phyloP scores from a whole-genome alignment of 2,113 vertebrate species.

The Saguinus imperator region DNA sequence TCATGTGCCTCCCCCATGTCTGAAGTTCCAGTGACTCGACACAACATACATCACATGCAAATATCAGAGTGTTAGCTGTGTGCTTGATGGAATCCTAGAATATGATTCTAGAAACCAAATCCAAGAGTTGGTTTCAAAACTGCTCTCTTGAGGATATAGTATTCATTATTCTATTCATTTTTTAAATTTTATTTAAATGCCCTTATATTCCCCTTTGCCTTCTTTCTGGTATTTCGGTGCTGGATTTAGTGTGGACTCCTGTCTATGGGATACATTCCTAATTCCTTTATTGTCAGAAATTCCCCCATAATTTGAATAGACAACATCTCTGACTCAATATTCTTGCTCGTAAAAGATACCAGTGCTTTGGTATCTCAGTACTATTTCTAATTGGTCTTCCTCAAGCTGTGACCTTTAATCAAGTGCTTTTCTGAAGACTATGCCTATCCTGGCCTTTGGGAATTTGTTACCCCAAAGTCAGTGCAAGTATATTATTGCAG shows the following conservation, averaged over 20 bases:
- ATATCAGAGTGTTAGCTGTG: neutral
- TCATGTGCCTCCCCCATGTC: neutral
- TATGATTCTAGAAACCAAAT: neutral
- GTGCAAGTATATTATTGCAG: neutral
- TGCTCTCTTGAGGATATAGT: neutral
- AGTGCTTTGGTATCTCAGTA: neutral
- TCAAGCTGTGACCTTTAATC: neutral
- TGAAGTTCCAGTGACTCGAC: neutral
- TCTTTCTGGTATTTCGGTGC: neutral
- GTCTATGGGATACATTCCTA: neutral
- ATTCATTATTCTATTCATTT: slow-evolving; percentile 13
- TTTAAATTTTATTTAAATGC: neutral
- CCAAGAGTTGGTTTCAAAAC: neutral
- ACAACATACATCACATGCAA: neutral
- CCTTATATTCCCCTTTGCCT: neutral
- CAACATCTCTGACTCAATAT: neutral
- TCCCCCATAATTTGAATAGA: neutral
- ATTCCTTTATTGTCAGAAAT: neutral
- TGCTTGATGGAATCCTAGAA: neutral
- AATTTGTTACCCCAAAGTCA: neutral
- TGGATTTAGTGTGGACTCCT: neutral
- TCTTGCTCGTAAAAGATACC: neutral
- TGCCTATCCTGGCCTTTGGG: neutral
- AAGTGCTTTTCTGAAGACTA: neutral
- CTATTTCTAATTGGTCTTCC: neutral